phyloP scores from a whole-genome alignment of 2,113 vertebrate species.

The Todiramphus saurophagus region DNA sequence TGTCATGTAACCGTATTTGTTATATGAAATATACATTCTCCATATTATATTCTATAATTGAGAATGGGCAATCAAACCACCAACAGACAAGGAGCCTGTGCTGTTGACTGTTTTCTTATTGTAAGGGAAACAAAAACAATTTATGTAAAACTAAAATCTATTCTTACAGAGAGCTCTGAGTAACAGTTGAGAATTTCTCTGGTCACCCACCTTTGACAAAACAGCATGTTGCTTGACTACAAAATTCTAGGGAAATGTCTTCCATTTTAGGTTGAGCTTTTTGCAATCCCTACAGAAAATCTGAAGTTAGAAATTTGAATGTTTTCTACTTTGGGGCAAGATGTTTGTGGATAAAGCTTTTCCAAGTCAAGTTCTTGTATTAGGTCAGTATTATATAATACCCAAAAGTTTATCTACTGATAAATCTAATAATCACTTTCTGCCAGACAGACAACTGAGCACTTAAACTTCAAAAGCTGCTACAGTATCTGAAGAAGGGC shows the following conservation, averaged over 20 bases:
- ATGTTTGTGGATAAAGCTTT: background rate
- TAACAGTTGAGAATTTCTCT: background rate
- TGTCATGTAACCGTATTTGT: background rate
- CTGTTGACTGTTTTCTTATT: background rate
- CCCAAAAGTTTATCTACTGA: background rate
- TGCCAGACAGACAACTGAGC: background rate
- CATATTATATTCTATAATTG: background rate
- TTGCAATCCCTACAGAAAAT: background rate
- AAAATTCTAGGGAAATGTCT: background rate
- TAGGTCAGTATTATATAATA: background rate
- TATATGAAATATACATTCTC: background rate
- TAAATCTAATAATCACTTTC: background rate
- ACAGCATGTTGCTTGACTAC: accelerated
- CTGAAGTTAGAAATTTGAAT: background rate
- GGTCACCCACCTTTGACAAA: background rate
- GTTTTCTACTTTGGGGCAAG: background rate
- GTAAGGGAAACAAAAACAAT: background rate
- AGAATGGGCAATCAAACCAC: background rate
- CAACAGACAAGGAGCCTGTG: background rate
- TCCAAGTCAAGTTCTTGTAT: background rate
- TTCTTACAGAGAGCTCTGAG: background rate
- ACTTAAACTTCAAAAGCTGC: background rate
- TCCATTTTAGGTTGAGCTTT: background rate
- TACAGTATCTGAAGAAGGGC: background rate
- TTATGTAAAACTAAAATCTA: background rate